A percentile compares a stretch with the other conserved stretches of the same genome.
Evolutionary conservation across 2,888 invertebrate species (phyloP).

Genomic region (Apodemia mormo): DNA sequence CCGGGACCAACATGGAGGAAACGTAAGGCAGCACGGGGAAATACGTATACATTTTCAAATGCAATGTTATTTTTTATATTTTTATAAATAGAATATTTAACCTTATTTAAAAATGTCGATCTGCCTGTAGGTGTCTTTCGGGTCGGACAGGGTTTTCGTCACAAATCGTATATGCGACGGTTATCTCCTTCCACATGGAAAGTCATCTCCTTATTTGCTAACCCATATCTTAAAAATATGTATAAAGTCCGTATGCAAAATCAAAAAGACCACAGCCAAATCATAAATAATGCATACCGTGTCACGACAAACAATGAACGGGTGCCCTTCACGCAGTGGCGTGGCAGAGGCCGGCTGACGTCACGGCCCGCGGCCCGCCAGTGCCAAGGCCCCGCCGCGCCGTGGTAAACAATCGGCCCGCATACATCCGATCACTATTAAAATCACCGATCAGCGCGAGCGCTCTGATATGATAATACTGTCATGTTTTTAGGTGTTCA

Average conservation of each 20-base stretch:
- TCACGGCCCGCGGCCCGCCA: slow-evolving; percentile 52
- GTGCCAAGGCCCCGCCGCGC: slow-evolving; percentile 58
- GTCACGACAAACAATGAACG: background rate
- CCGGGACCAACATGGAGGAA: too few species aligned
- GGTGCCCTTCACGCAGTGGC: slow-evolving; percentile 23
- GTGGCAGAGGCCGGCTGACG: slow-evolving; percentile 46
- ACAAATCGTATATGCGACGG: too few species aligned
- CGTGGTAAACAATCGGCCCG: slow-evolving; percentile 56
- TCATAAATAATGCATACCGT: background rate
- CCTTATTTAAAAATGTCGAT: too few species aligned
- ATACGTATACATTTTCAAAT: too few species aligned
- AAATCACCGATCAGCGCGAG: slow-evolving; percentile 19
- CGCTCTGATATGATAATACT: background rate
- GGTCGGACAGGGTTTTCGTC: too few species aligned
- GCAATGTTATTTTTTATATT: too few species aligned
- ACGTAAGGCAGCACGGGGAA: too few species aligned
- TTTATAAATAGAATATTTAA: too few species aligned
- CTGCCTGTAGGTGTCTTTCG: too few species aligned
- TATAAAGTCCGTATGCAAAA: background rate
- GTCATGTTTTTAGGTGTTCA: background rate
- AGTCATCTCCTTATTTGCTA: too few species aligned
- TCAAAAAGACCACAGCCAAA: background rate
- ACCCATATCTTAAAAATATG: too few species aligned
- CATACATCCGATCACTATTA: slow-evolving; percentile 50
- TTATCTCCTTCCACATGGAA: too few species aligned